Evolutionary conservation across 2,888 invertebrate genomes (phyloP).

Genomic region (Minunthozetes semirufus): DNA sequence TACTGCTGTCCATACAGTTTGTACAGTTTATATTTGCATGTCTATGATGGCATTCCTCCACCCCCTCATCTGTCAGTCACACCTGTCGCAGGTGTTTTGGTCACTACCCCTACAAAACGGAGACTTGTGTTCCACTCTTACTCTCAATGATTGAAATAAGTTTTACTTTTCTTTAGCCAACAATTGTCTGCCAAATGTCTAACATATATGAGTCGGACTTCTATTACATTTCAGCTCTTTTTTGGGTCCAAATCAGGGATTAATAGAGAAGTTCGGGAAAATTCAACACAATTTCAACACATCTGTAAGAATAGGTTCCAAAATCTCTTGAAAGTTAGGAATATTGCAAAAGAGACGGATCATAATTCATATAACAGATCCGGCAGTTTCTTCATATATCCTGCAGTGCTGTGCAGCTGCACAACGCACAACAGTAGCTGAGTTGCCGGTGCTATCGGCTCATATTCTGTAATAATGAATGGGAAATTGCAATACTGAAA

Average conservation of each 20-base stretch:
- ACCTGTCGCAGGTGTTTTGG: slow-evolving; percentile 32
- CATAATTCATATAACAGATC: slow-evolving; percentile 31
- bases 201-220: neutral
- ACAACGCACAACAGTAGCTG: slow-evolving; percentile 14
- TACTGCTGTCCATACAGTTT: neutral
- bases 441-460: slow-evolving; percentile 16
- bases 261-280: slow-evolving; percentile 12
- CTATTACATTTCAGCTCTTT: neutral
- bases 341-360: slow-evolving; percentile 10
- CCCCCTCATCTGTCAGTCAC: slow-evolving; percentile 31
- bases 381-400: slow-evolving; percentile 23
- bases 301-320: slow-evolving; percentile 13
- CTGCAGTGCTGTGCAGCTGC: slow-evolving; percentile 31
- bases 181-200: slow-evolving; percentile 11
- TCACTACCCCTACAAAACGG: slow-evolving; percentile 23
- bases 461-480: slow-evolving; percentile 26
- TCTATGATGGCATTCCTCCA: neutral
- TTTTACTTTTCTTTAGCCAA: slow-evolving; percentile 19
- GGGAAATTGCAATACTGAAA: slow-evolving; percentile 15
- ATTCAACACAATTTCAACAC: neutral
- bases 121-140: slow-evolving; percentile 10
- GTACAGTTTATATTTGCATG: neutral
- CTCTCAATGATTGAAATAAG: slow-evolving; percentile 8
- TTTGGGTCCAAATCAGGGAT: neutral
- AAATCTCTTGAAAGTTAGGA: neutral